Evolutionary conservation across 1,140 invertebrate species (phyloP).

Genomic region (Scaptomyza hsui): DNA sequence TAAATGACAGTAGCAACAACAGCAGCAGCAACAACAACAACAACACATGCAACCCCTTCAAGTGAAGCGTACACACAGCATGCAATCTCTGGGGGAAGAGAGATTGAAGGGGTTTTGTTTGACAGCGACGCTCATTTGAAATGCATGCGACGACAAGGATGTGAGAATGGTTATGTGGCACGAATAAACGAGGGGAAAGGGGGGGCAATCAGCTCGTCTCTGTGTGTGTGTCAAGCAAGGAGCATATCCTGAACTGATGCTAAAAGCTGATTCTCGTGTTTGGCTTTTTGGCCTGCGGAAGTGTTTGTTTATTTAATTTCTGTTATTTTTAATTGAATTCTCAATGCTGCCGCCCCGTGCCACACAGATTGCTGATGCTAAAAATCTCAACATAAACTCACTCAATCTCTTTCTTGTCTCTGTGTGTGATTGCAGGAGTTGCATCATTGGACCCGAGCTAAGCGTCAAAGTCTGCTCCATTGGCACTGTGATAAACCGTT

Average conservation of each 20-base stretch:
- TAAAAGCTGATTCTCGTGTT: constrained; percentile 37
- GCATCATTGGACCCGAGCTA: constrained; percentile 91
- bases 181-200: not conserved
- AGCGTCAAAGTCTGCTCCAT: constrained; percentile 93
- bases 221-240: constrained; percentile 39
- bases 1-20: constrained; percentile 3
- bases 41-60: constrained; percentile 50
- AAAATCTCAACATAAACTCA: constrained; percentile 18
- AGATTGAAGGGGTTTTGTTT: constrained; percentile 20
- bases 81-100: constrained; percentile 14
- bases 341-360: constrained; percentile 56
- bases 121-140: constrained; percentile 62
- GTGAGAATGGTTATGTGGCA: constrained; percentile 10
- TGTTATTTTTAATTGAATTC: constrained; percentile 81
- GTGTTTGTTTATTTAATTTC: constrained; percentile 77
- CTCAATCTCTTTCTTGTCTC: constrained; percentile 29
- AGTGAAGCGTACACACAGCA: constrained; percentile 28
- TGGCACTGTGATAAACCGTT: constrained; percentile 87
- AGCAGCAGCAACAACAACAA: constrained; percentile 1
- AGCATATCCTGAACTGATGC: constrained; percentile 50
- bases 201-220: constrained; percentile 64
- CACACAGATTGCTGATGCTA: constrained; percentile 44
- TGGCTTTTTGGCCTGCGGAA: constrained; percentile 68
- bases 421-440: constrained; percentile 88
- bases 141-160: constrained; percentile 55